Percentiles rank a stretch among this genome's conserved stretches.
Conservation (phyloP, 2,888 invertebrate genomes). For the Herminia tarsipennalis region DNA sequence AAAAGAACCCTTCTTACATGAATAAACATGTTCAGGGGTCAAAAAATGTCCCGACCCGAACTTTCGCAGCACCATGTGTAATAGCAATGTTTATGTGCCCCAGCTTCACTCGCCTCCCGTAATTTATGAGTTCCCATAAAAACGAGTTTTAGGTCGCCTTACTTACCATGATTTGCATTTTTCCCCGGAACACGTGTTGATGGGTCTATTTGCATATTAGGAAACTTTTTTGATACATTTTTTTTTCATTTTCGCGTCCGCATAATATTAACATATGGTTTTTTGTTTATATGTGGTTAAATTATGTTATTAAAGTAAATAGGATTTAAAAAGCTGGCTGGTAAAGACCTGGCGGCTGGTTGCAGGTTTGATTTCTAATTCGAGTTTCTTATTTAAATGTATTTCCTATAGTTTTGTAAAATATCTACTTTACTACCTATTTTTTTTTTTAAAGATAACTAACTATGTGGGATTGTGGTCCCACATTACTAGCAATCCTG, state of each 20-base stretch:
- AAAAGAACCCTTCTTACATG: conserved; percentile 34
- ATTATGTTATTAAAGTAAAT: not conserved
- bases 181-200: conserved; percentile 58
- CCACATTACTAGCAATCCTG: no score
- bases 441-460: no score
- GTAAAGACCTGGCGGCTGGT: no score
- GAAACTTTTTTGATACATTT: conserved; percentile 38
- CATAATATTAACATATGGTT: conserved; percentile 31
- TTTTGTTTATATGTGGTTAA: conserved; percentile 15
- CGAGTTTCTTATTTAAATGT: no score
- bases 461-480: no score
- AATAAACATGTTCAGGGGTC: conserved; percentile 37
- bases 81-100: conserved; percentile 49
- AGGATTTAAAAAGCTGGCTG: not conserved
- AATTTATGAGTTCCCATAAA: conserved; percentile 58
- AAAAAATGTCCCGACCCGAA: conserved; percentile 33
- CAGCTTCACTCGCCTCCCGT: conserved; percentile 29
- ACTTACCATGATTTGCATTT: conserved; percentile 60
- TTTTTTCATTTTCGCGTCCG: conserved; percentile 31
- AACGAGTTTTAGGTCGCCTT: conserved; percentile 41
- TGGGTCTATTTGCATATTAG: conserved; percentile 51
- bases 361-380: no score
- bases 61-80: conserved; percentile 43
- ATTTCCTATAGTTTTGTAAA: no score
- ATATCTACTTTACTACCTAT: no score